Percentiles rank a stretch among this genome's conserved stretches.
These are phyloP conservation scores for Cygnus atratus DNA, from an alignment of 2,113 vertebrate genomes.

Conservation along the genomic window DNA sequence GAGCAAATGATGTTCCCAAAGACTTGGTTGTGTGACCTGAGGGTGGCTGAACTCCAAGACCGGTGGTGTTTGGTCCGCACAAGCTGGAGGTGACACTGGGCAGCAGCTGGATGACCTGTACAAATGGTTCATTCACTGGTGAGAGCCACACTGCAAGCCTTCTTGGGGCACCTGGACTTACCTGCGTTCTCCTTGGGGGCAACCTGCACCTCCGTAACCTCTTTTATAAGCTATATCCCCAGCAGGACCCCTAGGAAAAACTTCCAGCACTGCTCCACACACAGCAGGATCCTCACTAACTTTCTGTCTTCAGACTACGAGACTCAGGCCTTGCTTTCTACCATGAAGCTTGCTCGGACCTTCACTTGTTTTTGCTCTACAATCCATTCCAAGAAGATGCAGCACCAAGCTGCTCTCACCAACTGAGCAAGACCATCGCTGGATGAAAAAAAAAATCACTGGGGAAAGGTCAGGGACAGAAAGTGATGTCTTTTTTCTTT, in stretches of 20 bases:
- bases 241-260: rapidly evolving
- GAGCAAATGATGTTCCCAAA: rapidly evolving
- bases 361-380: background rate
- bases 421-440: rapidly evolving
- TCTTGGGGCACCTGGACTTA: background rate
- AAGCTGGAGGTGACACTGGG: background rate
- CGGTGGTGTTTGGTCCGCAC: background rate
- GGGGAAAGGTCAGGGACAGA: background rate
- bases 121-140: background rate
- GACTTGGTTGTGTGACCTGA: rapidly evolving
- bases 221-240: background rate
- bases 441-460: background rate
- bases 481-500: background rate
- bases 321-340: background rate
- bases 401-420: background rate
- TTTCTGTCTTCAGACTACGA: background rate
- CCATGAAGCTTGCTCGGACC: background rate
- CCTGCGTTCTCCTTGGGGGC: background rate
- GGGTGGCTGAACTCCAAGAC: background rate
- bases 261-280: background rate
- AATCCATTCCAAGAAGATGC: background rate
- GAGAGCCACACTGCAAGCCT: background rate
- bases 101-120: background rate
- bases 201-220: background rate
- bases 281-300: background rate